Conservation (phyloP, 2,797 vertebrate genomes). For the Propithecus perrieri region DNA sequence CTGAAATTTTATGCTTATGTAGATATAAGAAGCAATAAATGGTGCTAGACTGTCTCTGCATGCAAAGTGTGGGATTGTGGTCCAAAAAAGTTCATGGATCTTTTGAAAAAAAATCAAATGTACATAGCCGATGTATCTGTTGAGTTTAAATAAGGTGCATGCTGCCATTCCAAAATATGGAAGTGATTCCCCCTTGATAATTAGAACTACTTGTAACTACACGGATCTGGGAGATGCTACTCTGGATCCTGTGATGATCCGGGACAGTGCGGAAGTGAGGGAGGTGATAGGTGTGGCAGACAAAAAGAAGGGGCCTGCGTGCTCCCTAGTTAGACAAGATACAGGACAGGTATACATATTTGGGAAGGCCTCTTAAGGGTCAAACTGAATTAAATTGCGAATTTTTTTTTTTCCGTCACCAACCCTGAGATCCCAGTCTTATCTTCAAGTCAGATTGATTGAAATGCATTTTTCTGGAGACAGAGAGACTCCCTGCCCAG, state of each 20-base stretch:
- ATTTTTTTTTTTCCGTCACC: neutral
- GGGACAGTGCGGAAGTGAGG: neutral
- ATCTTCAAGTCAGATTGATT: slow-evolving; percentile 23
- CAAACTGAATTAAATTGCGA: slow-evolving; percentile 14
- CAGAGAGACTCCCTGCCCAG: neutral
- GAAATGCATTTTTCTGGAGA: slow-evolving; percentile 17
- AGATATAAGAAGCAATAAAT: neutral
- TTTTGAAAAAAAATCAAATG: neutral
- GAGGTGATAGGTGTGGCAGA: neutral
- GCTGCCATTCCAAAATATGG: neutral
- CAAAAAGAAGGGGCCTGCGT: neutral
- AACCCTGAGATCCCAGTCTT: neutral
- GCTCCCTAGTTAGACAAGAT: neutral
- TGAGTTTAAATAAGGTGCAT: neutral
- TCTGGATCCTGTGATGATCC: neutral
- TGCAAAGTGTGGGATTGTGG: neutral
- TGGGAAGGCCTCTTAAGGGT: neutral
- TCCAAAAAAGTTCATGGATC: neutral
- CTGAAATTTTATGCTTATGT: neutral
- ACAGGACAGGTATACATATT: neutral
- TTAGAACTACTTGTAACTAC: neutral
- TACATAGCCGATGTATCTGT: neutral
- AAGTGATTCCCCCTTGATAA: neutral
- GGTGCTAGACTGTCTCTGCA: neutral
- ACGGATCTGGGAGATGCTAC: neutral